A percentile compares a stretch with the other conserved stretches of the same genome.
Conservation (phyloP, 2,888 invertebrate species). For the Dorcus parallelipipedus region DNA sequence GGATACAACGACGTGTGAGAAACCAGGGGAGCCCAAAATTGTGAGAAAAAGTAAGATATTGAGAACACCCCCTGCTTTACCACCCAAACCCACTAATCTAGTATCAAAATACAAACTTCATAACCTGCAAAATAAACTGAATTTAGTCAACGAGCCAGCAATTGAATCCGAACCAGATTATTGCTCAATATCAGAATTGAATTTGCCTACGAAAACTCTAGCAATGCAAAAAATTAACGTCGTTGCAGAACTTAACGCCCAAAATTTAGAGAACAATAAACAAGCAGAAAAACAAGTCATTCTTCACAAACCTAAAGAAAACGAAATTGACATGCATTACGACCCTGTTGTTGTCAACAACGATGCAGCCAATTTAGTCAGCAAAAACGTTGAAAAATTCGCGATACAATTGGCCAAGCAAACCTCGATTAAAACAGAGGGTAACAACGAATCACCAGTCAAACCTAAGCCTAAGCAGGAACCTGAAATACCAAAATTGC, state of each 20-base stretch:
- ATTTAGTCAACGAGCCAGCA: conserved; percentile 23
- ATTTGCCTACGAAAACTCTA: conserved; percentile 45
- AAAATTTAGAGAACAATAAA: conserved; percentile 35
- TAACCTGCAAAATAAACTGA: conserved; percentile 33
- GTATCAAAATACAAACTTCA: conserved; percentile 64
- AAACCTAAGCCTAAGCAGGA: conserved; percentile 45
- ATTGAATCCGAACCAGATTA: conserved; percentile 64
- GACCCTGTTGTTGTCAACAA: conserved; percentile 24
- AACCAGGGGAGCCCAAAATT: conserved; percentile 29
- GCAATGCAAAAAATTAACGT: conserved; percentile 40
- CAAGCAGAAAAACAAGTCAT: conserved; percentile 28
- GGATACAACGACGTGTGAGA: conserved; percentile 49
- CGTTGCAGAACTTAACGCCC: conserved; percentile 42
- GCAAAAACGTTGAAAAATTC: conserved; percentile 43
- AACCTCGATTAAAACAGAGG: conserved; percentile 35
- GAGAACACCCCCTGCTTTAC: conserved; percentile 70
- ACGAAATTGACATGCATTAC: conserved; percentile 20
- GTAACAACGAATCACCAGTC: conserved; percentile 10
- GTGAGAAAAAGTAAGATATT: conserved; percentile 53
- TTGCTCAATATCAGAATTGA: conserved; percentile 74
- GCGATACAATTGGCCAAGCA: conserved; percentile 44
- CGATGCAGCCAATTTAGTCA: conserved; percentile 33
- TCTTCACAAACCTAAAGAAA: conserved; percentile 18
- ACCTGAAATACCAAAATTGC: conserved; percentile 68
- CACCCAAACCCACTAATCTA: conserved; percentile 75